Percentiles rank a stretch among this genome's conserved stretches.
These are phyloP conservation scores for Chorisops tibialis DNA, from an alignment of 2,888 invertebrate species.

Conservation along the genomic window DNA sequence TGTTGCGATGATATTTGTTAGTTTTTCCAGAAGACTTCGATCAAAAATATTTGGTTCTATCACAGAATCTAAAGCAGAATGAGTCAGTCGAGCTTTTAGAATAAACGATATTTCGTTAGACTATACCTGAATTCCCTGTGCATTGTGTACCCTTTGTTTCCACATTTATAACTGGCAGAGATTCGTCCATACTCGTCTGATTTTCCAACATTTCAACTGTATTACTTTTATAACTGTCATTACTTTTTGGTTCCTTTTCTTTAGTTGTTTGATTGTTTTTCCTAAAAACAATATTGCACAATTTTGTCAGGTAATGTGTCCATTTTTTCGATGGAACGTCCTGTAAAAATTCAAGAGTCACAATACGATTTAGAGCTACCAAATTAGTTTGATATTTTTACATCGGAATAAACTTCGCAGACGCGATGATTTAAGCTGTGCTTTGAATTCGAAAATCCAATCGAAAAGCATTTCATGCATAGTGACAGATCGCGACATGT, in stretches of 20 bases:
- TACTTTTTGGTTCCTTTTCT: not conserved
- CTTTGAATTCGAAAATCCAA: conserved; percentile 42
- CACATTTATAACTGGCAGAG: not conserved
- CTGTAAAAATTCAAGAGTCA: conserved; percentile 30
- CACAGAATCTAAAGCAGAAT: conserved; percentile 1
- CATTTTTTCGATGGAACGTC: conserved; percentile 44
- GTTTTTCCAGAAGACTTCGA: conserved; percentile 25
- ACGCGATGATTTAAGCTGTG: conserved; percentile 46
- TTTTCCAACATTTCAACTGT: conserved; percentile 34
- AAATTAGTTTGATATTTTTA: conserved; percentile 25
- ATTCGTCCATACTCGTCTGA: conserved; percentile 12
- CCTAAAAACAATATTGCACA: conserved; percentile 41
- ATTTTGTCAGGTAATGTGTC: conserved; percentile 43
- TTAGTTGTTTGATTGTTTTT: conserved; percentile 2
- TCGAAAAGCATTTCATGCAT: conserved; percentile 49
- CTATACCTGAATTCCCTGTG: not conserved
- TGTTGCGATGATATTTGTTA: conserved; percentile 17
- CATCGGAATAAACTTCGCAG: conserved; percentile 48
- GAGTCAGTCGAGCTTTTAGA: not conserved
- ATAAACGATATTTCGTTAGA: not conserved
- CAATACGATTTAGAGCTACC: not conserved
- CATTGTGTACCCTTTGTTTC: conserved; percentile 15
- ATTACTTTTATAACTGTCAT: not conserved
- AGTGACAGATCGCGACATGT: conserved; percentile 46
- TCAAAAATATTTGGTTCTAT: conserved; percentile 4